A percentile compares a stretch with the other conserved stretches of the same genome.
phyloP scores from a whole-genome alignment of 2,113 vertebrate genomes.

The Copsychus sechellarum region DNA sequence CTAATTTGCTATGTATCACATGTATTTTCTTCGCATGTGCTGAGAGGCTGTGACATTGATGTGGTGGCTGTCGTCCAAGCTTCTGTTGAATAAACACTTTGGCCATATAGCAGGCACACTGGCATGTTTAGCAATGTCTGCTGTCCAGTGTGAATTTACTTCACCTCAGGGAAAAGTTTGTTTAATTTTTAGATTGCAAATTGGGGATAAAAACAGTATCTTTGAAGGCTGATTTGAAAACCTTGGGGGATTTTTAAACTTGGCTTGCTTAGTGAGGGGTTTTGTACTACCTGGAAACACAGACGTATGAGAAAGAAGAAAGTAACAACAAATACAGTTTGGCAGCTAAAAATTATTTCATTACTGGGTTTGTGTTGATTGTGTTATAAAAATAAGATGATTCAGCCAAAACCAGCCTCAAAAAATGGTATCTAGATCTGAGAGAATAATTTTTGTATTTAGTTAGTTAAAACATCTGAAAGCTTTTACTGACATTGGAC shows the following conservation, averaged over 20 bases:
- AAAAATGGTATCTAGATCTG: neutral
- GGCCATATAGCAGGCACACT: conserved; percentile 79
- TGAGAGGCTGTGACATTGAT: conserved; percentile 78
- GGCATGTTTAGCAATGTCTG: conserved; percentile 69
- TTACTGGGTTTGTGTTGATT: neutral
- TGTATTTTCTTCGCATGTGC: conserved; percentile 84
- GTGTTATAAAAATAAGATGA: neutral
- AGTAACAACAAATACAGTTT: neutral
- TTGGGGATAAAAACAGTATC: neutral
- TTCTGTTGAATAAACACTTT: conserved; percentile 87
- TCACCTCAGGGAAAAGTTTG: conserved; percentile 55
- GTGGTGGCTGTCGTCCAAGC: conserved; percentile 84
- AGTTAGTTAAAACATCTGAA: conserved; percentile 45
- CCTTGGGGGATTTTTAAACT: neutral
- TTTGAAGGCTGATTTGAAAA: conserved; percentile 61
- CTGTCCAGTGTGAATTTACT: conserved; percentile 58
- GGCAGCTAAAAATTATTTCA: neutral
- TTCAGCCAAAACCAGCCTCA: neutral
- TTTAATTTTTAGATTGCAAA: conserved; percentile 42
- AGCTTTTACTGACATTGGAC: conserved; percentile 13
- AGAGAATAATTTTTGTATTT: neutral
- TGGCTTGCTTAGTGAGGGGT: neutral
- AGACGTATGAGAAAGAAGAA: neutral
- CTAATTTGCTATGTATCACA: conserved; percentile 90
- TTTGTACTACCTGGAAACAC: conserved; percentile 14